These are phyloP conservation scores for Istiophorus platypterus DNA, from an alignment of 2,113 vertebrate species.

Conservation along the genomic window DNA sequence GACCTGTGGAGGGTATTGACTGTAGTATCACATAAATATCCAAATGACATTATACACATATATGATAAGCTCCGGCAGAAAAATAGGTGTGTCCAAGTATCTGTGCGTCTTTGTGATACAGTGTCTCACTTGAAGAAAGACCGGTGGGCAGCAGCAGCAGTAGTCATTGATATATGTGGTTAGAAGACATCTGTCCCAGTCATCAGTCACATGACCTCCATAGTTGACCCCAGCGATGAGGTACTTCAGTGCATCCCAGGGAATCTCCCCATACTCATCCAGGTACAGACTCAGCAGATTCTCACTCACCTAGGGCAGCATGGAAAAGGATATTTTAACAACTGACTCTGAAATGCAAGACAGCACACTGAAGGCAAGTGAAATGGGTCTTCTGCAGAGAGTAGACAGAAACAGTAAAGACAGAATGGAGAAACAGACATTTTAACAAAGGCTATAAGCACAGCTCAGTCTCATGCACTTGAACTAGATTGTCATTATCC, in stretches of 20 bases:
- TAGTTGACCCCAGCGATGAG: conserved; percentile 88
- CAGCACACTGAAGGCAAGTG: conserved; percentile 9
- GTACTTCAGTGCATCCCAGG: conserved; percentile 88
- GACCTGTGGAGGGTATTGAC: background rate
- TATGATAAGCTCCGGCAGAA: background rate
- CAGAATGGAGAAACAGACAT: conserved; percentile 27
- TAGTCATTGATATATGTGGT: conserved; percentile 90
- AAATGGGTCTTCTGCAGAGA: conserved; percentile 16
- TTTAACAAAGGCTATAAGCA: conserved; percentile 35
- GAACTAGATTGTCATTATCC: conserved; percentile 45
- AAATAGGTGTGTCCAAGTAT: background rate
- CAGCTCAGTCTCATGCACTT: conserved; percentile 20
- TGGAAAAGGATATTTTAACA: background rate
- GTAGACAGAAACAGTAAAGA: conserved; percentile 21
- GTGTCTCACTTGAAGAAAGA: conserved; percentile 84
- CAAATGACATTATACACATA: background rate
- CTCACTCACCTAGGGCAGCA: conserved; percentile 80
- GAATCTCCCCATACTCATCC: conserved; percentile 87
- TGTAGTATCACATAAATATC: background rate
- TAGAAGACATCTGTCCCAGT: conserved; percentile 90
- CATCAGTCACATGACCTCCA: conserved; percentile 88
- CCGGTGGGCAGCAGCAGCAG: conserved; percentile 78
- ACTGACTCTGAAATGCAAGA: conserved; percentile 20
- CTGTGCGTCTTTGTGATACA: conserved; percentile 6
- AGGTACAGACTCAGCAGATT: conserved; percentile 87